Evolutionary conservation across 2,888 invertebrate species (phyloP).

Genomic region (Hedya salicella): DNA sequence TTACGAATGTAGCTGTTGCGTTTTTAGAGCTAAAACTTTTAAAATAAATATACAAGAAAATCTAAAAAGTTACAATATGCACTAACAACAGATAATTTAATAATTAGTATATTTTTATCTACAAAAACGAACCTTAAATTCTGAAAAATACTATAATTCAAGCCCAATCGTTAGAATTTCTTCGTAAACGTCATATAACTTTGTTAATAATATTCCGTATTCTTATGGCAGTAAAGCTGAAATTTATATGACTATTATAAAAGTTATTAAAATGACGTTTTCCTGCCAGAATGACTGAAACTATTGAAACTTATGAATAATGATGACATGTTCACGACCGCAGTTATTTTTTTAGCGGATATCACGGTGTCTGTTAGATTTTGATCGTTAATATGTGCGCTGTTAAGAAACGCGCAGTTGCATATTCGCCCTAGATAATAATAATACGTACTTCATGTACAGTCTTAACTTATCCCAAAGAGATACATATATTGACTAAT

Average conservation of each 20-base stretch:
- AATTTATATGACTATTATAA: background rate
- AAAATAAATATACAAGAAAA: background rate
- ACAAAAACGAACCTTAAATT: background rate
- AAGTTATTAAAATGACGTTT: background rate
- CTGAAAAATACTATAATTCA: background rate
- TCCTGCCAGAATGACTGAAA: background rate
- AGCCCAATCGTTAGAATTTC: background rate
- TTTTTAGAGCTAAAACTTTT: background rate
- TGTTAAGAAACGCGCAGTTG: background rate
- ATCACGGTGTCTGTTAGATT: background rate
- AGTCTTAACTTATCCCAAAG: too few relatives aligned
- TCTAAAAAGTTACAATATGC: background rate
- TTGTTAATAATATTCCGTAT: background rate
- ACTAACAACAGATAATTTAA: background rate
- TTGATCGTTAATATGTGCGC: background rate
- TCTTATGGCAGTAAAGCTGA: background rate
- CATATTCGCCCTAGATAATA: background rate
- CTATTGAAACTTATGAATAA: background rate
- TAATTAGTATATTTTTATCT: too few relatives aligned
- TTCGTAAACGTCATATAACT: background rate
- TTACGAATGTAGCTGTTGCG: conserved; percentile 51
- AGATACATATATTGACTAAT: too few relatives aligned
- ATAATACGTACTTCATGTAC: background rate
- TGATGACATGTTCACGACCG: background rate
- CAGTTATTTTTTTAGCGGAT: background rate